Percentiles rank a stretch among this genome's conserved stretches.
These are phyloP conservation scores for Cuniculus paca DNA, from an alignment of 2,797 vertebrate species.

Conservation along the genomic window DNA sequence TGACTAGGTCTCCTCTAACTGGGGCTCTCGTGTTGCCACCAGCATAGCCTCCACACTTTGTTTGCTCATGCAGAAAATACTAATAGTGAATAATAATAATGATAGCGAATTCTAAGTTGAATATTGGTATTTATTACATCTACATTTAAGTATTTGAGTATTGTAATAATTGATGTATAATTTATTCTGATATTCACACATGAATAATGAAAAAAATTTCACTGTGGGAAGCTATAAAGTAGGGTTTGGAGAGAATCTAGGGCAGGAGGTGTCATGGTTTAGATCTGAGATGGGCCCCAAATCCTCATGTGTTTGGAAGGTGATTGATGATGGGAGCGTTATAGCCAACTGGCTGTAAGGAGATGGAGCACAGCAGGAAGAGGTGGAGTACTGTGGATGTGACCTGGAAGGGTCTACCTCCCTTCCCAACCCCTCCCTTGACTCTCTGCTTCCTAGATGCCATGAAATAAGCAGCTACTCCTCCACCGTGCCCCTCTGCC, in stretches of 20 bases:
- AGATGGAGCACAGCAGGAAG: background rate
- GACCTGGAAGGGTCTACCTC: background rate
- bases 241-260: background rate
- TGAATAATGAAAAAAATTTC: background rate
- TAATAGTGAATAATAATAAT: background rate
- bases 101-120: background rate
- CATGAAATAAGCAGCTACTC: background rate
- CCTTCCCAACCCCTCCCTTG: background rate
- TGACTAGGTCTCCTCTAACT: background rate
- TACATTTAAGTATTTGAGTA: background rate
- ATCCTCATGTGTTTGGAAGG: background rate
- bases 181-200: background rate
- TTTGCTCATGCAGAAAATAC: constrained; percentile 43
- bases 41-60: background rate
- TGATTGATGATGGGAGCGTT: background rate
- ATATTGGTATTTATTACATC: background rate
- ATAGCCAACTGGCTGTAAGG: background rate
- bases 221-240: background rate
- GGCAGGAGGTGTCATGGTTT: background rate
- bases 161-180: background rate
- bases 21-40: background rate
- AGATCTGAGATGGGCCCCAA: background rate
- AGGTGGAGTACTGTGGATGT: background rate
- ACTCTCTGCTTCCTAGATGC: background rate
- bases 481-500: background rate